These are phyloP conservation scores for Pyxicephalus adspersus DNA, from an alignment of 2,113 vertebrate species.

Conservation along the genomic window DNA sequence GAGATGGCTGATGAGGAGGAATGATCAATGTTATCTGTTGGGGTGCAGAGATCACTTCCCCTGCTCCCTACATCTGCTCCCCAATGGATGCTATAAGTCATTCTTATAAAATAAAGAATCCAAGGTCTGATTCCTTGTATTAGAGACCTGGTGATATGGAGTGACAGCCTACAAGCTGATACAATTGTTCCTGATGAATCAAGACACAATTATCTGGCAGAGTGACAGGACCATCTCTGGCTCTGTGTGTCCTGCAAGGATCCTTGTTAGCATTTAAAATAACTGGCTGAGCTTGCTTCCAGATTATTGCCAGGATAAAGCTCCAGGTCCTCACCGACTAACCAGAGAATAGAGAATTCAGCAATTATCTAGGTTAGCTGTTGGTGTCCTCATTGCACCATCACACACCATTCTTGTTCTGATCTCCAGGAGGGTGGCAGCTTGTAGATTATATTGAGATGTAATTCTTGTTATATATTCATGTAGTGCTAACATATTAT, in stretches of 20 bases:
- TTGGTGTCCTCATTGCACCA: constrained; percentile 38
- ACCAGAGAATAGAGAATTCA: not conserved
- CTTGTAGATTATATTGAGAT: too few species aligned
- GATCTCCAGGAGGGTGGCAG: not conserved
- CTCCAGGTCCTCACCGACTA: not conserved
- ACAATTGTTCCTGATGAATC: not conserved
- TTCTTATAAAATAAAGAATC: too few species aligned
- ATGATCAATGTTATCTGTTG: not conserved
- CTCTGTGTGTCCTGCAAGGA: not conserved
- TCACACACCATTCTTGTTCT: not conserved
- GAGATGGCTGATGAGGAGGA: not conserved
- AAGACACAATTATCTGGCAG: not conserved
- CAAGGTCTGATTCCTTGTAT: not conserved
- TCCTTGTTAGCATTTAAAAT: not conserved
- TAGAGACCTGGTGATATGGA: not conserved
- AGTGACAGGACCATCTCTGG: not conserved
- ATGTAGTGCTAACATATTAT: too few species aligned
- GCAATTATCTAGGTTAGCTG: constrained; percentile 36
- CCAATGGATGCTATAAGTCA: not conserved
- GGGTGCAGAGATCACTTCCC: not conserved
- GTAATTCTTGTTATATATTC: too few species aligned
- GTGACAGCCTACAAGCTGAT: not conserved
- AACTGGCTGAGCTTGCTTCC: too few species aligned
- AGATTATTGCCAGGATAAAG: not conserved
- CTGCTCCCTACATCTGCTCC: not conserved